These are phyloP conservation scores for Zele albiditarsus DNA, from an alignment of 2,888 invertebrate species.

Conservation along the genomic window DNA sequence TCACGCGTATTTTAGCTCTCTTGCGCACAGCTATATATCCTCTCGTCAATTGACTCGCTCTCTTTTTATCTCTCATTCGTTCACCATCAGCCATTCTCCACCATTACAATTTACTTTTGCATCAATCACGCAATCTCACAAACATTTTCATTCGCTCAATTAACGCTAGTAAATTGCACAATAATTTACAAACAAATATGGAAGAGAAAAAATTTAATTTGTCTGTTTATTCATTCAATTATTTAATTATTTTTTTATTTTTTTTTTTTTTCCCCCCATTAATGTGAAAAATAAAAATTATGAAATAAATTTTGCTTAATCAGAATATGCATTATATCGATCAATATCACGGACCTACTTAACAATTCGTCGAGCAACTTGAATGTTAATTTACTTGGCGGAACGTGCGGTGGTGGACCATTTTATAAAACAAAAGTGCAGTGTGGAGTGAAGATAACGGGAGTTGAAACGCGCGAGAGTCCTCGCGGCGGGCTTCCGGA, in stretches of 20 bases:
- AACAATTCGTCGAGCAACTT: not conserved
- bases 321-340: not conserved
- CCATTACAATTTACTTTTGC: conserved; percentile 23
- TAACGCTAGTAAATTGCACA: not conserved
- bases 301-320: not conserved
- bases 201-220: conserved; percentile 9
- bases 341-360: not conserved
- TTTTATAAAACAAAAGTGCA: conserved; percentile 7
- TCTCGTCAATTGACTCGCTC: conserved; percentile 47
- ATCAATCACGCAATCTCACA: conserved; percentile 10
- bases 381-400: not conserved
- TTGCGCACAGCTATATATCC: conserved; percentile 13
- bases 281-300: not conserved
- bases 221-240: not conserved
- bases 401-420: not conserved
- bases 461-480: conserved; percentile 36
- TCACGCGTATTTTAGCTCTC: conserved; percentile 34
- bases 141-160: conserved; percentile 15
- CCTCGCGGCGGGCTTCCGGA: conserved; percentile 47
- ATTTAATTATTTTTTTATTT: not conserved
- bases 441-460: conserved; percentile 38
- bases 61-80: conserved; percentile 26
- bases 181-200: not conserved
- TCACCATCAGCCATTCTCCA: not conserved
- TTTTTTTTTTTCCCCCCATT: not conserved